Evolutionary conservation across 2,113 vertebrate genomes (phyloP).

Genomic region (Pachycephala philippinensis): DNA sequence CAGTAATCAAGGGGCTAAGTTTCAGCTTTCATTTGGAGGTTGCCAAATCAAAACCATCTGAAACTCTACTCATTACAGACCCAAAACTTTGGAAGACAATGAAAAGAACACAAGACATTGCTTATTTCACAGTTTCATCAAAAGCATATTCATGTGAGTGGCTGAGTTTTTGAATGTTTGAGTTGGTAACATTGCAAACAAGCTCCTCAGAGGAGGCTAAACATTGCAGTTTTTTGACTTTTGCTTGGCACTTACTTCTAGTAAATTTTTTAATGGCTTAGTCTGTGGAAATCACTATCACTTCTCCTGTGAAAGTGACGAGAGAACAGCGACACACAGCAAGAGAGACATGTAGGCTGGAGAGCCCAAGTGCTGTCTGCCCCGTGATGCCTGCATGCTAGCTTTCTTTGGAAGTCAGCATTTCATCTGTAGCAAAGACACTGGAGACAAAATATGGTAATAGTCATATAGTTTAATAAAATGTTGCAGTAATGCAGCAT

Average conservation of each 20-base stretch:
- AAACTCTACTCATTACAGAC: not conserved
- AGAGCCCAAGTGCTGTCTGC: not conserved
- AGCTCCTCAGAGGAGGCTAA: not conserved
- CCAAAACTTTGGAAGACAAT: not conserved
- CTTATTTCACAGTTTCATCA: not conserved
- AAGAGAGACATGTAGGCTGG: rapidly evolving
- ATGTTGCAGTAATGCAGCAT: not conserved
- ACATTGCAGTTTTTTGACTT: not conserved
- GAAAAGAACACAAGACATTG: not conserved
- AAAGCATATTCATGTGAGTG: not conserved
- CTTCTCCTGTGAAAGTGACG: not conserved
- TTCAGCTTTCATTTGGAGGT: not conserved
- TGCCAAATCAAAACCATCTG: not conserved
- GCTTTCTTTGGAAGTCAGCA: not conserved
- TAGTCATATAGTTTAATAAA: not conserved
- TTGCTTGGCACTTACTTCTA: not conserved
- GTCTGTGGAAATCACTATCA: rapidly evolving
- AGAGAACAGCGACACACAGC: not conserved
- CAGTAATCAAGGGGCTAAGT: not conserved
- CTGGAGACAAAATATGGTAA: not conserved
- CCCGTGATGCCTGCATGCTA: not conserved
- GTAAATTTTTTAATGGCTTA: not conserved
- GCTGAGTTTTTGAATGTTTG: not conserved
- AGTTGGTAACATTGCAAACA: not conserved
- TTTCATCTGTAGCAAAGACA: not conserved